Percentiles rank a stretch among this genome's conserved stretches.
Evolutionary conservation across 2,797 vertebrate genomes (phyloP).

Genomic region (Todus mexicanus): DNA sequence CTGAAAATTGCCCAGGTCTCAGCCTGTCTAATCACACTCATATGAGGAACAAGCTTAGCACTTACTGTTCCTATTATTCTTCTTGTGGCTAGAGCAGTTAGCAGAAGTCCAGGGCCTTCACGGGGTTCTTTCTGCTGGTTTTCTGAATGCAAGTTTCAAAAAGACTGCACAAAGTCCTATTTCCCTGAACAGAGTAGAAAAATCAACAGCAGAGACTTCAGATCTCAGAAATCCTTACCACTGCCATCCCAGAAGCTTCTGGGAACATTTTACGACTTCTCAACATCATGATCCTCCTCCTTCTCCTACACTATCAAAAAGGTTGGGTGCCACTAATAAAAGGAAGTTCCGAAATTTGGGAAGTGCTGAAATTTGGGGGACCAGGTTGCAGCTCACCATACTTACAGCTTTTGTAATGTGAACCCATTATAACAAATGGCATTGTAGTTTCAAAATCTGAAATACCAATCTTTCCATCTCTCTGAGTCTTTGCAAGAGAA

Average conservation of each 20-base stretch:
- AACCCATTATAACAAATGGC: not conserved
- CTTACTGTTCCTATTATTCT: not conserved
- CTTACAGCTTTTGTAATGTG: not conserved
- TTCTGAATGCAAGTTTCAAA: not conserved
- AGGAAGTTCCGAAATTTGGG: not conserved
- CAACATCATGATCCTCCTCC: not conserved
- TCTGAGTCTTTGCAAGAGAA: not conserved
- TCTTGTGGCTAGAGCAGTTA: rapidly evolving
- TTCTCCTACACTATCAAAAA: not conserved
- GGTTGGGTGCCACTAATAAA: not conserved
- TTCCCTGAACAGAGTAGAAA: not conserved
- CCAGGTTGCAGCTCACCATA: not conserved
- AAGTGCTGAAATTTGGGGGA: not conserved
- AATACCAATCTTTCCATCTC: not conserved
- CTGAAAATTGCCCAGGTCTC: not conserved
- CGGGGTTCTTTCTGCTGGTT: not conserved
- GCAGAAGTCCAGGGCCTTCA: not conserved
- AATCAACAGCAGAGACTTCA: not conserved
- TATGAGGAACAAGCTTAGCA: not conserved
- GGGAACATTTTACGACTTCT: not conserved
- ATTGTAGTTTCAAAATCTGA: not conserved
- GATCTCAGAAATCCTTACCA: not conserved
- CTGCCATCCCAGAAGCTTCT: not conserved
- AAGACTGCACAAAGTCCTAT: not conserved
- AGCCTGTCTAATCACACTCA: not conserved